These are phyloP conservation scores for Caloenas nicobarica DNA, from an alignment of 2,113 vertebrate species.

Conservation along the genomic window DNA sequence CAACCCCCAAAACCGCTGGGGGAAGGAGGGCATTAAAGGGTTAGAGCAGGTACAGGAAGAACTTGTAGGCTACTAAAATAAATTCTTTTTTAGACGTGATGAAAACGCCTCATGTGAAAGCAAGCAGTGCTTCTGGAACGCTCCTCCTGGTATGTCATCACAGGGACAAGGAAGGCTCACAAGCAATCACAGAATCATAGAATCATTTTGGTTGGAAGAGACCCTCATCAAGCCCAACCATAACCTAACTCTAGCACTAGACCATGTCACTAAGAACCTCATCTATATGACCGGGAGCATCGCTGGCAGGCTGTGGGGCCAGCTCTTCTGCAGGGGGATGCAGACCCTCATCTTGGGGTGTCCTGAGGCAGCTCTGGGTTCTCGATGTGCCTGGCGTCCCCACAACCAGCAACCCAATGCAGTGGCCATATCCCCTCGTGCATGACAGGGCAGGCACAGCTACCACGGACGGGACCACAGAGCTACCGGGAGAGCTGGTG, in stretches of 20 bases:
- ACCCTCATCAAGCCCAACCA: no score
- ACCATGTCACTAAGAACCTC: no score
- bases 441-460: not conserved
- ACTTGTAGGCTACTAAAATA: not conserved
- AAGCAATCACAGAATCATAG: not conserved
- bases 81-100: not conserved
- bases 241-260: no score
- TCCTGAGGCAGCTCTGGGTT: not conserved
- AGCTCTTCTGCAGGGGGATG: not conserved
- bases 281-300: not conserved
- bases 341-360: accelerated
- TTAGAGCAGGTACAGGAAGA: not conserved
- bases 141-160: not conserved
- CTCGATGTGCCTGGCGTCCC: not conserved
- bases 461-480: not conserved
- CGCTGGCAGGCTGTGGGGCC: accelerated
- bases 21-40: not conserved
- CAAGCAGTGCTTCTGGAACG: not conserved
- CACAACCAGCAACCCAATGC: not conserved
- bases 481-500: not conserved
- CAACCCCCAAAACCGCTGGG: not conserved
- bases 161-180: not conserved
- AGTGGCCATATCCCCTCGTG: accelerated
- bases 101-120: not conserved
- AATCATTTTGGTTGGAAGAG: no score